Evolutionary conservation across 2,888 invertebrate species (phyloP).

Genomic region (Lacanobia oleracea): DNA sequence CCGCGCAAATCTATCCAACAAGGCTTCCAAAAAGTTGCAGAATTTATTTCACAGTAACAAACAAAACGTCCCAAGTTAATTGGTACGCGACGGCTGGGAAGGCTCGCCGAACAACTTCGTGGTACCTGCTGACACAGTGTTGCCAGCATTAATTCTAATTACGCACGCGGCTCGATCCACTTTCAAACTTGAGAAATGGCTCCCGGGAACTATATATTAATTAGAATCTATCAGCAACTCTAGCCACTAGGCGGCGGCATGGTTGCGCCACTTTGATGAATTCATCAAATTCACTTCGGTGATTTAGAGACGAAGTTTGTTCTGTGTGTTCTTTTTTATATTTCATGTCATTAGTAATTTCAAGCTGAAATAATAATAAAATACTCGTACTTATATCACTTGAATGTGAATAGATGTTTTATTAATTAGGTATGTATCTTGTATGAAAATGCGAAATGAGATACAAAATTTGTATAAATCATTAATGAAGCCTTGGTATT

Average conservation of each 20-base stretch:
- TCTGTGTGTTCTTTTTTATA: slow-evolving; percentile 24
- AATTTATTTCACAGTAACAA: slow-evolving; percentile 64
- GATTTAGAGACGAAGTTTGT: slow-evolving; percentile 37
- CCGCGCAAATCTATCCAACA: slow-evolving; percentile 51
- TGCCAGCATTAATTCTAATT: slow-evolving; percentile 76
- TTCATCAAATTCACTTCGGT: slow-evolving; percentile 55
- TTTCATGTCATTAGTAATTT: not conserved
- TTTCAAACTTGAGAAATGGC: slow-evolving; percentile 73
- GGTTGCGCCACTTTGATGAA: slow-evolving; percentile 50
- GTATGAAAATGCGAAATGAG: no score
- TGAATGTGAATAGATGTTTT: no score
- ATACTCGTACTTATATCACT: no score
- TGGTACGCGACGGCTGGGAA: slow-evolving; percentile 58
- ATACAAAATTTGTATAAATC: not conserved
- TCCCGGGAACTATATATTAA: slow-evolving; percentile 79
- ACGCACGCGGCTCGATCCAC: slow-evolving; percentile 70
- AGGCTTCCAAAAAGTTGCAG: slow-evolving; percentile 46
- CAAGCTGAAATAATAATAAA: not conserved
- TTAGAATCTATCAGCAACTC: slow-evolving; percentile 76
- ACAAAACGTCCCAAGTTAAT: slow-evolving; percentile 63
- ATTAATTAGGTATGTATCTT: no score
- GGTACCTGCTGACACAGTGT: slow-evolving; percentile 60
- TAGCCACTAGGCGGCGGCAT: slow-evolving; percentile 44
- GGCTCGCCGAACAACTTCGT: slow-evolving; percentile 57
- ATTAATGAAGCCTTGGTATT: not conserved